Evolutionary conservation across 2,888 invertebrate genomes (phyloP), one percentile per base, ranked within the genome.

Genomic region (Liopterus haemorrhoidalis): DNA sequence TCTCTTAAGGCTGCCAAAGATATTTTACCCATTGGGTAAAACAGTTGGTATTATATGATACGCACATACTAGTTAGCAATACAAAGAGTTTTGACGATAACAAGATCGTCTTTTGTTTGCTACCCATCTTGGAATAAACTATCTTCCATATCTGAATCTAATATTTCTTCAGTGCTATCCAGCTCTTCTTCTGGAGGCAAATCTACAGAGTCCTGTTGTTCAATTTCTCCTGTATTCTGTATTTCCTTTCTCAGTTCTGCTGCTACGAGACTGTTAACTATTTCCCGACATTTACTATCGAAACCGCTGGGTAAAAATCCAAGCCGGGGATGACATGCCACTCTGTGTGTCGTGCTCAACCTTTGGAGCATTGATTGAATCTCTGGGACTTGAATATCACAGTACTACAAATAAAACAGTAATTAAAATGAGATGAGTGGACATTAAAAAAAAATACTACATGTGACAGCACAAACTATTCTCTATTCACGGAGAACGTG

Each of bases 271-370:
- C 71, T 73, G 57, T 79, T 83, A 40, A 87, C 76, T 52, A 85
- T 80, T 65, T 85, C 82, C 32, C 89, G 74, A 48, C 85, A 82
- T 41, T 76, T 73, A 38, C 79, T 78, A 51, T 81, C 79, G 27
- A 85, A 79, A 47, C 79, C 79, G 5, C 71, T 68, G 0, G 87
- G 83, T 45, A 89, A 67, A 89, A 89, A 91, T 14, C 90, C 90
- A 45, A 79, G 76, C 63, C 79, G 79, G 56, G 77, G 76, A 59
- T 88, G 81, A 59, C 83, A 88, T 24, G 25, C 25, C n/a, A n/a
- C n/a, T n/a, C n/a, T n/a, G n/a, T n/a, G n/a, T n/a, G n/a, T n/a
- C n/a, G n/a, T n/a, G n/a, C n/a, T n/a, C n/a, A n/a, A n/a, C n/a
- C n/a, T n/a, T 25, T 74, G 71, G 45, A 89, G 55, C 74, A 89